Conservation (phyloP, 2,888 invertebrate genomes). For the Chelonus formosanus region DNA sequence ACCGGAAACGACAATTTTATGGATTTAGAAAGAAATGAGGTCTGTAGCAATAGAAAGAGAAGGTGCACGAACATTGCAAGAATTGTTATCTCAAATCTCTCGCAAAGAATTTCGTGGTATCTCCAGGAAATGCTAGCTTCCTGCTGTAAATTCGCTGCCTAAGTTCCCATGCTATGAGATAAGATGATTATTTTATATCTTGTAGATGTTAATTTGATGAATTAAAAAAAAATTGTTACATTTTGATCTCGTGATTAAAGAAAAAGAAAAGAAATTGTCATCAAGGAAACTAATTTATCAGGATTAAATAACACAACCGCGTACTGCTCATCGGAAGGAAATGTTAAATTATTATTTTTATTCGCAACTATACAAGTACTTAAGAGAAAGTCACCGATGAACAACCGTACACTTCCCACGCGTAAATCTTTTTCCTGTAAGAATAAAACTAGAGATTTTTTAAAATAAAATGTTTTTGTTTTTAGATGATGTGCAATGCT, state of each 20-base stretch:
- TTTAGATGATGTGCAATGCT: too few species aligned
- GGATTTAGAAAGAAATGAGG: conserved; percentile 26
- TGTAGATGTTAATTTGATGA: conserved; percentile 4
- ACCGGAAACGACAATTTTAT: conserved; percentile 25
- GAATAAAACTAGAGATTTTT: too few species aligned
- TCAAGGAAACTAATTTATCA: too few species aligned
- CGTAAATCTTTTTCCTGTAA: not conserved
- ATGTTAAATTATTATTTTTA: conserved; percentile 26
- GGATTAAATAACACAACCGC: not conserved
- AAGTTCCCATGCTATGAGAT: conserved; percentile 22
- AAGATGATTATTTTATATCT: conserved; percentile 22
- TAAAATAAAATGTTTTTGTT: too few species aligned
- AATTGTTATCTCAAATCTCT: conserved; percentile 27
- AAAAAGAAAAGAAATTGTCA: too few species aligned
- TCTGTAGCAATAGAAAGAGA: too few species aligned
- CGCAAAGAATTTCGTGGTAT: conserved; percentile 29
- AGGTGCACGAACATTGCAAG: too few species aligned
- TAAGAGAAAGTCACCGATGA: conserved; percentile 27
- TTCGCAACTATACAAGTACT: conserved; percentile 8
- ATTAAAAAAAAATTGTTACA: conserved; percentile 7
- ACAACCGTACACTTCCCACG: conserved; percentile 35
- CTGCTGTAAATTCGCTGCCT: conserved; percentile 25
- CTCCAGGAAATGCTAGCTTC: conserved; percentile 31
- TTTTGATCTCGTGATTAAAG: not conserved
- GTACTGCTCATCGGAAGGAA: not conserved